Evolutionary conservation across 1,140 invertebrate genomes (phyloP).

Genomic region (Pseudomyrmex flavicornis): DNA sequence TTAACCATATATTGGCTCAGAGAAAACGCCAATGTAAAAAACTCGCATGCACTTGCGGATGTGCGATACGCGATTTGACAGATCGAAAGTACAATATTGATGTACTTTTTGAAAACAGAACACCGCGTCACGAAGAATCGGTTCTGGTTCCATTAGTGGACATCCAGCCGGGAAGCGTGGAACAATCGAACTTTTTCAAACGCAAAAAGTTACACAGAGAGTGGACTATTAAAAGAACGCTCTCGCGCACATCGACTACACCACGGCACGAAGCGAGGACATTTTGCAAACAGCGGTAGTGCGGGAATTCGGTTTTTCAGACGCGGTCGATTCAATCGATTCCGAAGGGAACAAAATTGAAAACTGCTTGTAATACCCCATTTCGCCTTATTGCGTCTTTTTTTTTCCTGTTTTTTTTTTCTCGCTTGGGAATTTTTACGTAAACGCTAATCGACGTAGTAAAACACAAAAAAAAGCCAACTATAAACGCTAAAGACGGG

Average conservation of each 20-base stretch:
- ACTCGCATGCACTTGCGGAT: no score
- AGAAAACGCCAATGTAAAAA: no score
- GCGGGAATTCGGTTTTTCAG: conserved; percentile 43
- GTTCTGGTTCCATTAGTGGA: not conserved
- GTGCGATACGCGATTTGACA: not conserved
- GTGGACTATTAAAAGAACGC: conserved; percentile 33
- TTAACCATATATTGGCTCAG: no score
- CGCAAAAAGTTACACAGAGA: conserved; percentile 46
- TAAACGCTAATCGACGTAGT: conserved; percentile 34
- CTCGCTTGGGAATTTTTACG: not conserved
- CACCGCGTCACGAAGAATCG: not conserved
- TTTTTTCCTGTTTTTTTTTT: not conserved
- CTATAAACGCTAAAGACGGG: not conserved
- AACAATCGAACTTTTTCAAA: conserved; percentile 34
- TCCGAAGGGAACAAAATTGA: conserved; percentile 38
- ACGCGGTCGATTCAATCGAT: conserved; percentile 30
- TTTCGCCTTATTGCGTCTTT: conserved; percentile 35
- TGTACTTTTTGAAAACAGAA: not conserved
- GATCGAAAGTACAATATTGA: conserved; percentile 3
- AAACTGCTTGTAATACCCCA: conserved; percentile 43
- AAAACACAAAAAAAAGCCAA: not conserved
- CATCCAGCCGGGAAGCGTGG: not conserved
- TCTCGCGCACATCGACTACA: conserved; percentile 1
- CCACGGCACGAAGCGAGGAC: conserved; percentile 3
- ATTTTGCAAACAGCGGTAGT: conserved; percentile 48